These are phyloP conservation scores for Vicugna pacos DNA, from an alignment of 2,113 vertebrate species.

Conservation along the genomic window DNA sequence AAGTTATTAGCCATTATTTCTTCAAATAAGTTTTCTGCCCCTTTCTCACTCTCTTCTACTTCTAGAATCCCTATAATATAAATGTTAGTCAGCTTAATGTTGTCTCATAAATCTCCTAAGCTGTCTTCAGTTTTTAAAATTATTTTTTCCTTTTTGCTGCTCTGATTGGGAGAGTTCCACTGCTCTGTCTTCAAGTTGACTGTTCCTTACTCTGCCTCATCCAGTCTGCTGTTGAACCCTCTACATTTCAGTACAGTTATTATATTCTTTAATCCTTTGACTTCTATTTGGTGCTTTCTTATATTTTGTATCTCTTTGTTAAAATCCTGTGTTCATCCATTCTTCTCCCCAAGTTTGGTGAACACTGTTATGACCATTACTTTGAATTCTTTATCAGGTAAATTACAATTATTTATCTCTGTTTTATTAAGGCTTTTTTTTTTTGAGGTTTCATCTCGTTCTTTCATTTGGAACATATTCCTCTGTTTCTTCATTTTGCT, in stretches of 20 bases:
- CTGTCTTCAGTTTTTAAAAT: not conserved
- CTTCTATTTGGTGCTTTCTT: not conserved
- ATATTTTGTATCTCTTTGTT: not conserved
- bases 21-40: not conserved
- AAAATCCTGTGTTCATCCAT: not conserved
- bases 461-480: not conserved
- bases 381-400: not conserved
- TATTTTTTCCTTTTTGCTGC: not conserved
- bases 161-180: not conserved
- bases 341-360: not conserved
- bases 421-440: not conserved
- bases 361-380: not conserved
- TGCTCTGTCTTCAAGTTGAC: not conserved
- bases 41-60: not conserved
- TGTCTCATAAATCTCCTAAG: not conserved
- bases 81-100: not conserved
- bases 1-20: not conserved
- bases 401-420: not conserved
- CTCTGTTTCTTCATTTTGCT: not conserved
- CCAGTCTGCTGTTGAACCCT: not conserved
- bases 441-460: not conserved
- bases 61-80: not conserved
- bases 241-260: not conserved
- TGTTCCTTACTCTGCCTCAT: not conserved
- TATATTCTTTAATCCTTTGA: not conserved